Conservation (phyloP, 2,797 vertebrate species). For the Chloroceryle inda region DNA sequence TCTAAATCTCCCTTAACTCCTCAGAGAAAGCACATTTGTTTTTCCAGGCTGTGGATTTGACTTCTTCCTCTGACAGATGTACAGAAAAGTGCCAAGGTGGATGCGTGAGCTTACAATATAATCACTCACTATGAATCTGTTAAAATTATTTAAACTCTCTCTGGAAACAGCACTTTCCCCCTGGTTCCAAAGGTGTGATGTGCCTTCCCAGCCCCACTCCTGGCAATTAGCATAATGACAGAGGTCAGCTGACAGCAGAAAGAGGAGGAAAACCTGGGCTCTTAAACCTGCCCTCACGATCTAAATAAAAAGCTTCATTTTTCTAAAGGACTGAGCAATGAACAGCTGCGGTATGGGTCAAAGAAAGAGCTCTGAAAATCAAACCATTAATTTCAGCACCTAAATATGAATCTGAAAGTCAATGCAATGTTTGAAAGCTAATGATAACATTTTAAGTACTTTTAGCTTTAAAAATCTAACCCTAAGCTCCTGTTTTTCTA, state of each 20-base stretch:
- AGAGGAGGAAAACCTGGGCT: not conserved
- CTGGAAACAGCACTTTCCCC: not conserved
- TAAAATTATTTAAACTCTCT: not conserved
- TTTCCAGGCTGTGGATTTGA: not conserved
- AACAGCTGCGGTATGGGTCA: not conserved
- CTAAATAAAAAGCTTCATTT: not conserved
- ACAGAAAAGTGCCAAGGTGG: not conserved
- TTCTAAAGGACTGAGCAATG: not conserved
- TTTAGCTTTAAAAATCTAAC: not conserved
- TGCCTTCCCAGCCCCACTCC: not conserved
- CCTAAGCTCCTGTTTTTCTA: not conserved
- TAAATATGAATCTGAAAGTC: not conserved
- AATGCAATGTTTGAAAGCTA: not conserved
- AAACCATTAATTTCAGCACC: not conserved
- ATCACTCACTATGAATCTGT: not conserved
- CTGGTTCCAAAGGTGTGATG: not conserved
- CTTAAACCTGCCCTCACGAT: not conserved
- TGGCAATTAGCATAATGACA: not conserved
- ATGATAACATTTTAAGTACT: not conserved
- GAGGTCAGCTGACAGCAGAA: not conserved
- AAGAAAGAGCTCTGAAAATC: not conserved
- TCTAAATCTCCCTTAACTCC: constrained; percentile 1
- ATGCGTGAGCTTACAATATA: not conserved
- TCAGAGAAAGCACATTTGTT: not conserved
- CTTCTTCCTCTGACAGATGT: not conserved